A percentile compares a stretch with the other conserved stretches of the same genome.
These are phyloP conservation scores for Timandra comae DNA, from an alignment of 2,888 invertebrate genomes.

Conservation along the genomic window DNA sequence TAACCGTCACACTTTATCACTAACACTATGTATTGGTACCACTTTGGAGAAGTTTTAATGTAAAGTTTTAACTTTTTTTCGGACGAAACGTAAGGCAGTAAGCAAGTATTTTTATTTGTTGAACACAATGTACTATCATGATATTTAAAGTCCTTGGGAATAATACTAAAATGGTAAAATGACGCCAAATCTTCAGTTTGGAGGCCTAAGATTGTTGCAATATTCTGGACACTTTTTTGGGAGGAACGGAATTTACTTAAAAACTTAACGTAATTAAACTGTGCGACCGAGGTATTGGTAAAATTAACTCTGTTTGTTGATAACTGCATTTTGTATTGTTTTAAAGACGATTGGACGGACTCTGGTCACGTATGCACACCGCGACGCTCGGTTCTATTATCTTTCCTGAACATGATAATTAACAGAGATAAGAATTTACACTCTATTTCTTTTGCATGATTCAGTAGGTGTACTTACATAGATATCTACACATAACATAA, in stretches of 20 bases:
- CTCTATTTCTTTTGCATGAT: constrained; percentile 42
- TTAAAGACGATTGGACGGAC: constrained; percentile 12
- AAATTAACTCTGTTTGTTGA: constrained; percentile 60
- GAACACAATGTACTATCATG: constrained; percentile 1
- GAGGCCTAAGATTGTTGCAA: constrained; percentile 55
- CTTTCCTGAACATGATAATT: constrained; percentile 42
- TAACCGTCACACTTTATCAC: constrained; percentile 25
- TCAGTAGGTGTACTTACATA: too few relatives aligned
- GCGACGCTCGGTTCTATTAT: constrained; percentile 33
- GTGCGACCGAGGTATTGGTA: constrained; percentile 51
- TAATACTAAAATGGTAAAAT: constrained; percentile 2
- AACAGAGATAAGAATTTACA: constrained; percentile 50
- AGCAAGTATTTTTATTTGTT: constrained; percentile 24
- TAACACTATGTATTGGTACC: constrained; percentile 36
- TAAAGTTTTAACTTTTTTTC: constrained; percentile 31
- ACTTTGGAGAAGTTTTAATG: constrained; percentile 27
- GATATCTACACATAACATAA: too few relatives aligned
- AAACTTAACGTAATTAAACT: constrained; percentile 62
- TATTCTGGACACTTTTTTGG: constrained; percentile 51
- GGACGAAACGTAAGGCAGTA: constrained; percentile 31
- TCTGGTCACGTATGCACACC: constrained; percentile 40
- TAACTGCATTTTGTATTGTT: constrained; percentile 52
- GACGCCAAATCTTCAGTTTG: constrained; percentile 47
- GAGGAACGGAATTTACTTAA: constrained; percentile 49
- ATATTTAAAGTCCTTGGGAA: too few relatives aligned